Conservation (phyloP, 2,888 invertebrate genomes). For the Diarsia brunnea region DNA sequence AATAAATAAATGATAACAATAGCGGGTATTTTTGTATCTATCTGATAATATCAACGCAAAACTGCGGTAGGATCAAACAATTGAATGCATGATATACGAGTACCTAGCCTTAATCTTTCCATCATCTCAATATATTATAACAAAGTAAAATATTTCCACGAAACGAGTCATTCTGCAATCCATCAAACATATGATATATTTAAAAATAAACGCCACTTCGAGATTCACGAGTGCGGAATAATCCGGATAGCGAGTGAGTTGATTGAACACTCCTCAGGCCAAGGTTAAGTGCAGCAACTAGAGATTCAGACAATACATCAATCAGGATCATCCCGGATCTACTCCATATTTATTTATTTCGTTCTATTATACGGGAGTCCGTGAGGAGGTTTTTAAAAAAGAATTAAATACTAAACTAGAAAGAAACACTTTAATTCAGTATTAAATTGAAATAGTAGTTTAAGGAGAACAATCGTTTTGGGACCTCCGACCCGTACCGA, state of each 20-base stretch:
- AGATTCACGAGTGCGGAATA: constrained; percentile 35
- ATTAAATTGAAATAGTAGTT: too few relatives aligned
- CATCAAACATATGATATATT: constrained; percentile 28
- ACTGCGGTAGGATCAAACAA: not conserved
- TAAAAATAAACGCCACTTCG: constrained; percentile 26
- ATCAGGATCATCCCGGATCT: constrained; percentile 76
- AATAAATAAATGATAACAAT: not conserved
- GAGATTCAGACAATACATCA: constrained; percentile 73
- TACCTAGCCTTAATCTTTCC: not conserved
- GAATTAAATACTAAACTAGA: too few relatives aligned
- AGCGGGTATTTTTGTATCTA: not conserved
- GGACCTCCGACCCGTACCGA: too few relatives aligned
- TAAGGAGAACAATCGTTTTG: too few relatives aligned
- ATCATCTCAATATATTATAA: constrained; percentile 1
- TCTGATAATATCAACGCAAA: not conserved
- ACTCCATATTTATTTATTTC: constrained; percentile 76
- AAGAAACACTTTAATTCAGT: too few relatives aligned
- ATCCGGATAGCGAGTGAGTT: constrained; percentile 43
- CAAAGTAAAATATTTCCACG: not conserved
- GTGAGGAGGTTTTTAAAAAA: too few relatives aligned
- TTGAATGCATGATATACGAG: not conserved
- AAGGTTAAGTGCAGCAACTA: constrained; percentile 59
- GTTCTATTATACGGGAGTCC: too few relatives aligned
- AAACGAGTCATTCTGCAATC: constrained; percentile 16
- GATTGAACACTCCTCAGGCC: constrained; percentile 44